Percentiles rank a stretch among this genome's conserved stretches.
Conservation (phyloP, 2,113 vertebrate species). For the Catharus minimus region DNA sequence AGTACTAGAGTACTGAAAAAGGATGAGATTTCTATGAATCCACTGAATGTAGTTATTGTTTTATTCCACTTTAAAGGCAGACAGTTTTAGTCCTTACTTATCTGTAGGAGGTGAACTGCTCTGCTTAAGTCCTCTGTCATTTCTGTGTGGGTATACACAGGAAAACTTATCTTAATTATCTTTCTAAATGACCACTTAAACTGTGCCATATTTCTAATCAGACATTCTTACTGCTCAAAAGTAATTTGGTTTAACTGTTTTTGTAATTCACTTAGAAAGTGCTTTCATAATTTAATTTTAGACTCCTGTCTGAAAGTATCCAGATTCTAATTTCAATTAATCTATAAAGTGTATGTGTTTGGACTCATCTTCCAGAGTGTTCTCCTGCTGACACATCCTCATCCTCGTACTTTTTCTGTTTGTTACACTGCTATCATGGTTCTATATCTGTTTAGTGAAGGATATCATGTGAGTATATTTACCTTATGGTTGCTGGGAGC, state of each 20-base stretch:
- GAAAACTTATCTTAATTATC: not conserved
- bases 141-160: not conserved
- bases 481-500: not conserved
- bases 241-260: not conserved
- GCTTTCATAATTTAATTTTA: not conserved
- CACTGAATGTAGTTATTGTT: not conserved
- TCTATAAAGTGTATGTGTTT: not conserved
- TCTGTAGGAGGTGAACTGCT: not conserved
- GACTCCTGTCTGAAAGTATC: not conserved
- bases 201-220: not conserved
- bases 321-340: not conserved
- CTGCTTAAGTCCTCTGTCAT: not conserved
- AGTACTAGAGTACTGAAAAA: not conserved
- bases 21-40: not conserved
- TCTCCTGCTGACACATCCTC: conserved; percentile 8
- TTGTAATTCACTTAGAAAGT: not conserved
- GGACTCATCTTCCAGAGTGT: not conserved
- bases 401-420: not conserved
- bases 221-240: not conserved
- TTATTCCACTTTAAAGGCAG: not conserved
- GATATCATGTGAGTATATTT: not conserved
- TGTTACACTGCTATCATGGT: not conserved
- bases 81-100: not conserved
- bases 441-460: not conserved
- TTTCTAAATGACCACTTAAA: not conserved